Conservation (phyloP, 2,888 invertebrate genomes). For the Brenthis ino region DNA sequence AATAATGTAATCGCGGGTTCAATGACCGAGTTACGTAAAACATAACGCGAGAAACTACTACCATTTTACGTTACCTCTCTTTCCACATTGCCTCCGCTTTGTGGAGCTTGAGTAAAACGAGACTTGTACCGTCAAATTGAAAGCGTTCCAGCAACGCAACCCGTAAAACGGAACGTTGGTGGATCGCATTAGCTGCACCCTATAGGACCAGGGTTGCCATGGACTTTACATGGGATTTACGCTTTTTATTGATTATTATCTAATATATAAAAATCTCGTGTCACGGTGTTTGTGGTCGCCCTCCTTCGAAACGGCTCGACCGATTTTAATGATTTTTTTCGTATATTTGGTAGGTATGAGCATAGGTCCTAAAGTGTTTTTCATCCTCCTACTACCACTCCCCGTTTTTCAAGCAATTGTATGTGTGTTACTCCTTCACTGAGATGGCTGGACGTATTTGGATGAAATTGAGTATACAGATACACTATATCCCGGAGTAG, state of each 20-base stretch:
- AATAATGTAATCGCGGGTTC: constrained; percentile 37
- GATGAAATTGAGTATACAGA: too few relatives aligned
- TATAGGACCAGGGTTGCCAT: constrained; percentile 1
- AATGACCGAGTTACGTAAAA: constrained; percentile 44
- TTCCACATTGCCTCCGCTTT: constrained; percentile 2
- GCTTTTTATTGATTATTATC: not conserved
- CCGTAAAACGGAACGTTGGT: not conserved
- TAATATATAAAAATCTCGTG: too few relatives aligned
- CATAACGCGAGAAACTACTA: constrained; percentile 30
- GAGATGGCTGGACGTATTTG: too few relatives aligned
- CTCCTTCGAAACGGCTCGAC: too few relatives aligned
- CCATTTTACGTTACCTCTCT: constrained; percentile 11
- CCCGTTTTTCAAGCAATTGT: too few relatives aligned
- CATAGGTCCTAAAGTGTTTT: too few relatives aligned
- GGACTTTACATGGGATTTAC: not conserved
- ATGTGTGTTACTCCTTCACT: too few relatives aligned
- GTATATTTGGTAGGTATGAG: too few relatives aligned
- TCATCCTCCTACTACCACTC: too few relatives aligned
- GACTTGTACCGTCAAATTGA: constrained; percentile 7
- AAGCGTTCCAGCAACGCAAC: constrained; percentile 13
- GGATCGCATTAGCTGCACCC: constrained; percentile 13
- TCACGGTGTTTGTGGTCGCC: too few relatives aligned
- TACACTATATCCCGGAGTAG: too few relatives aligned
- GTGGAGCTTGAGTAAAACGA: constrained; percentile 1
- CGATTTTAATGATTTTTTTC: too few relatives aligned